Evolutionary conservation across 53 echinoderm and acorn worm genomes (phyloP), one percentile per base, ranked within the genome.

Genomic region (Echinometra lucunter): DNA sequence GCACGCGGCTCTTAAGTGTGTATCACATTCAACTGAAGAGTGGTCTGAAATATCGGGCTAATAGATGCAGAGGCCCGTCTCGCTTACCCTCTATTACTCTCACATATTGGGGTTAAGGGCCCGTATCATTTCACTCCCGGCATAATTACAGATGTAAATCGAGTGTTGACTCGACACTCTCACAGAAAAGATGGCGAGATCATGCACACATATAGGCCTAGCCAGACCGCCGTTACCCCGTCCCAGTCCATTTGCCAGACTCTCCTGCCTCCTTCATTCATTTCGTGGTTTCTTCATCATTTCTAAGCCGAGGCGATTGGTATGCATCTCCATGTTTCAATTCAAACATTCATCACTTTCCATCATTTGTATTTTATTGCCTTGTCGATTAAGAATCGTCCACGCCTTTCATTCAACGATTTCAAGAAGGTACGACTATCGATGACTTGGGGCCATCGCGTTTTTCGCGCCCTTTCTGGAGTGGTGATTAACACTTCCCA

Each of bases 401-500:
- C 45, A 49, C 49, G 85, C 49, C 45, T 45, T 85, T 85, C 85
- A 85, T 85, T 85, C 85, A 85, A 40, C 85, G 49, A 49, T 85
- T 42, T 81, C 27, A 49, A 45, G 85, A 49, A 45, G 85, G 49
- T 45, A 42, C 70, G 67, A 91, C 67, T 63, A 91, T 91, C 91
- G 94, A 42, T 94, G 83, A 94, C 94, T 83, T 5, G 58, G 56
- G 83, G 94, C 94, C 37, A 42, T 58, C 37, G 60, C 44, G 44
- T 40, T 74, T 83, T 83, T 53, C 81, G 66, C 94, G 94, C 94
- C 94, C 56, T 82, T 94, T 91, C 66, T 94, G 60, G 94, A 94
- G 94, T 40, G 94, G 94, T 94, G 94, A 94, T 94, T 94, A 94
- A 94, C 94, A 75, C 93, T 92, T 92, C 80, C 93, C 80, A 94